Base-by-base conservation (phyloP, 2,888 invertebrate genomes). In the Serripes groenlandicus region DNA sequence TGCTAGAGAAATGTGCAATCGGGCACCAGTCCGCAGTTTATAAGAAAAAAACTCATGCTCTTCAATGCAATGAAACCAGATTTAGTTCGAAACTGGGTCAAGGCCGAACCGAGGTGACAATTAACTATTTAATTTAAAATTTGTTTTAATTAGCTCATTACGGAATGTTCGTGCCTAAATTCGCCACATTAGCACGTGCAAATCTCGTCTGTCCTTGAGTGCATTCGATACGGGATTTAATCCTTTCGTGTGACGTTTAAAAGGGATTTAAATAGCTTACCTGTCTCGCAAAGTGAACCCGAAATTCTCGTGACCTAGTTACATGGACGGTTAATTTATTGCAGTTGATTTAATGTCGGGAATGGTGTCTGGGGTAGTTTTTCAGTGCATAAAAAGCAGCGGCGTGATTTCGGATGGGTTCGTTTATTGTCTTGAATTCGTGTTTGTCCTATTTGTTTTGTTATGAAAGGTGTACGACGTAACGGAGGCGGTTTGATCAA, bases 81-180 rank as follows among this genome's bases (percentile, higher is more conserved):
- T 62, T 73, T 62, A 81, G 77, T 81, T 52, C 34, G n/a, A 74
- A 76, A 73, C 34, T 78, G 71, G 84, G 84, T 85, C 84, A 85
- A 85, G 84, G 84, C 84, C 81, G 69, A 66, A 26, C 81, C 68
- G 84, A 85, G 84, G 84, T 85, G 84, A 85, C 76, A 81, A 71
- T 78, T 78, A 72, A 64, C 69, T 70, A 52, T 79, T 62, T 62
- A 70, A 75, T 73, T 81, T 68, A 73, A 58, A 56, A 34, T 75
- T 69, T 21, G 15, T 74, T 35, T 73, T 58, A 74, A 37, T 60
- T 49, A 69, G 49, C 66, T 21, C 30, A 30, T 32, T 37, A 34
- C 18, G 60, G 23, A 54, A 54, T 37, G 26, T 58, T 11, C 23
- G 23, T 26, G n/a, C 49, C n/a, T 0, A 49, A 26, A 49, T 49